phyloP scores from a whole-genome alignment of 2,888 invertebrate species.

The Ectropis crepuscularia region DNA sequence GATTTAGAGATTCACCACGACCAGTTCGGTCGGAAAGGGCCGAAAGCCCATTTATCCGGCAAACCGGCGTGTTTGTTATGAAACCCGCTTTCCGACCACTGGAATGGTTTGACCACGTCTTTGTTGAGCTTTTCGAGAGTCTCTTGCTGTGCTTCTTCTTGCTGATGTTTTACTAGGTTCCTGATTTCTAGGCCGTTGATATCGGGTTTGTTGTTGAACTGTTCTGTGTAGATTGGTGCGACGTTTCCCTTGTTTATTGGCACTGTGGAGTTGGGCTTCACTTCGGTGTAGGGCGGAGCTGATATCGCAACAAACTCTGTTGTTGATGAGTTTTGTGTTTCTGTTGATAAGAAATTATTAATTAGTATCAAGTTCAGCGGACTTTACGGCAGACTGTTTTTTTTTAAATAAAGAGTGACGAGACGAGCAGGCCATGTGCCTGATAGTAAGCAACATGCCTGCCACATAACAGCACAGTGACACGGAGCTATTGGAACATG shows the following conservation, averaged over 20 bases:
- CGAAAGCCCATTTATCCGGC: conserved; percentile 90
- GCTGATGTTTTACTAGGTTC: conserved; percentile 69
- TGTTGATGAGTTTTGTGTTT: conserved; percentile 44
- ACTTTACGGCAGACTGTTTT: too few relatives aligned
- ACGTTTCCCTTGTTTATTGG: conserved; percentile 73
- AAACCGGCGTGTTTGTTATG: conserved; percentile 88
- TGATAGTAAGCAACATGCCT: too few relatives aligned
- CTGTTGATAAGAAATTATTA: conserved; percentile 40
- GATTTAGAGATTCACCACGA: conserved; percentile 79
- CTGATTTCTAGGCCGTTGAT: conserved; percentile 70
- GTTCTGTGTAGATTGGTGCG: conserved; percentile 72
- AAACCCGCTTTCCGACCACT: conserved; percentile 90
- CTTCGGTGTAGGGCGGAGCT: conserved; percentile 70
- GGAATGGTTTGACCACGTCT: conserved; percentile 85
- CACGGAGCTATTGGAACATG: too few relatives aligned
- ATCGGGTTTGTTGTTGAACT: conserved; percentile 69
- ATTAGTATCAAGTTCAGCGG: background rate
- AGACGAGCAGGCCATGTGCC: too few relatives aligned
- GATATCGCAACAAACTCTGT: conserved; percentile 69
- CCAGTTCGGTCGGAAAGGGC: conserved; percentile 85
- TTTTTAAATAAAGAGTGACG: too few relatives aligned
- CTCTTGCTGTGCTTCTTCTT: conserved; percentile 69
- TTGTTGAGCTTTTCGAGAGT: conserved; percentile 64
- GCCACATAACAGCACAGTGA: too few relatives aligned
- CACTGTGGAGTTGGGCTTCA: conserved; percentile 50